Conservation (phyloP, 2,797 vertebrate genomes). For the Cirrhinus molitorella region DNA sequence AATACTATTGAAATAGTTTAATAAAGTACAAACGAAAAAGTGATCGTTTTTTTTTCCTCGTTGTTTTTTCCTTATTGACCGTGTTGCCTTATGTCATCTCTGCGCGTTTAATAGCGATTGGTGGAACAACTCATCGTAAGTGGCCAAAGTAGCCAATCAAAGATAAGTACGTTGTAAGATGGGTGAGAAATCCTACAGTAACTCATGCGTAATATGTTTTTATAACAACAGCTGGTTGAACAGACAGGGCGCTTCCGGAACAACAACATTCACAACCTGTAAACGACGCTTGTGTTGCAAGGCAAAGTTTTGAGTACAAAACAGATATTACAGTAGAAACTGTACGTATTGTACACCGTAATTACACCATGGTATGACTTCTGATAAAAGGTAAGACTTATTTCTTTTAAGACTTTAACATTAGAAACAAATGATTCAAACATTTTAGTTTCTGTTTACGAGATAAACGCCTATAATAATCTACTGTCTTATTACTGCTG, state of each 20-base stretch:
- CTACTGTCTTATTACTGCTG: background rate
- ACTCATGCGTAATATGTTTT: background rate
- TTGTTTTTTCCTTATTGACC: slow-evolving; percentile 19
- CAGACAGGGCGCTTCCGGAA: background rate
- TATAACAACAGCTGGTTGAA: background rate
- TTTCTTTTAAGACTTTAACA: background rate
- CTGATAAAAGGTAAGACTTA: slow-evolving; percentile 75
- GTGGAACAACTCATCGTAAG: background rate
- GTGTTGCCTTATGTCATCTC: background rate
- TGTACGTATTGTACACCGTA: slow-evolving; percentile 62
- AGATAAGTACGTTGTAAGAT: background rate
- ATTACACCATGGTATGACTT: slow-evolving; percentile 81
- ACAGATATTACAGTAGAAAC: background rate
- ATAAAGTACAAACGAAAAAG: background rate
- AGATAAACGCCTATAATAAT: background rate
- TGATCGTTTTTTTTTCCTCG: background rate
- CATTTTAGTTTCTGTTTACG: background rate
- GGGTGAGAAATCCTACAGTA: slow-evolving; percentile 13
- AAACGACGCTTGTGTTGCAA: background rate
- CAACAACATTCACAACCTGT: background rate
- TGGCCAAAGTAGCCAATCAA: slow-evolving; percentile 1
- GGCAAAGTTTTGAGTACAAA: background rate
- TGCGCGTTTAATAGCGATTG: slow-evolving; percentile 37
- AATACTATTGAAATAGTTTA: background rate
- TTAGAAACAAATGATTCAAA: slow-evolving; percentile 30